Evolutionary conservation across 1,140 invertebrate species (phyloP).

Genomic region (Caenorhabditis remanei): DNA sequence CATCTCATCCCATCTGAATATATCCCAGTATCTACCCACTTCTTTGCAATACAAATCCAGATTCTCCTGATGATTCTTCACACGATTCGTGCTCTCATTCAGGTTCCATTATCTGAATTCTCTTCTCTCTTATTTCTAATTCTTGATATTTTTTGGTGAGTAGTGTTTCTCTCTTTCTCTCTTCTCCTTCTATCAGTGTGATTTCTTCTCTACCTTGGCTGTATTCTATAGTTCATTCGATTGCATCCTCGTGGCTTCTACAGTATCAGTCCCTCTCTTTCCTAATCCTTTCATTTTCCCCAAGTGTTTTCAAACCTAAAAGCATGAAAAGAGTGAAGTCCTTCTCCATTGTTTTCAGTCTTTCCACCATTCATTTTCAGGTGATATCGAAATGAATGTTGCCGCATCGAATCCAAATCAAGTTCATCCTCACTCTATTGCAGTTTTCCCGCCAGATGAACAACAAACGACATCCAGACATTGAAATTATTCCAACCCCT

Average conservation of each 20-base stretch:
- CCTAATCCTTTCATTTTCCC: background rate
- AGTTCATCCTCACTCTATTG: constrained; percentile 29
- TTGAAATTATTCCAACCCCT: background rate
- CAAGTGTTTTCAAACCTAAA: constrained; percentile 8
- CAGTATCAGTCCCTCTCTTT: background rate
- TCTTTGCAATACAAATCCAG: constrained; percentile 27
- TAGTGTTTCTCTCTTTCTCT: background rate
- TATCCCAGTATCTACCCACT: background rate
- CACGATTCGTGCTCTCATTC: constrained; percentile 52
- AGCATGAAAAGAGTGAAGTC: constrained; percentile 46
- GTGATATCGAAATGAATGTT: constrained; percentile 38
- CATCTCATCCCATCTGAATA: background rate
- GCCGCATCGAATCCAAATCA: constrained; percentile 40
- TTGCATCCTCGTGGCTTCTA: constrained; percentile 36
- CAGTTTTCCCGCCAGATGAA: constrained; percentile 13
- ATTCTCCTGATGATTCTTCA: constrained; percentile 49
- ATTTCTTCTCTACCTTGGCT: background rate
- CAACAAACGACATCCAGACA: constrained; percentile 28
- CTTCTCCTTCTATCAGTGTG: constrained; percentile 17
- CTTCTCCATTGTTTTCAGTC: background rate
- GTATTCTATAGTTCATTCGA: background rate
- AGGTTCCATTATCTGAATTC: constrained; percentile 50
- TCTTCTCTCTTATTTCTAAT: background rate
- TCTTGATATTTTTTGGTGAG: constrained; percentile 14
- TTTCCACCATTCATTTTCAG: background rate